phyloP scores from a whole-genome alignment of 2,113 vertebrate species.

The Sinocyclocheilus anshuiensis region DNA sequence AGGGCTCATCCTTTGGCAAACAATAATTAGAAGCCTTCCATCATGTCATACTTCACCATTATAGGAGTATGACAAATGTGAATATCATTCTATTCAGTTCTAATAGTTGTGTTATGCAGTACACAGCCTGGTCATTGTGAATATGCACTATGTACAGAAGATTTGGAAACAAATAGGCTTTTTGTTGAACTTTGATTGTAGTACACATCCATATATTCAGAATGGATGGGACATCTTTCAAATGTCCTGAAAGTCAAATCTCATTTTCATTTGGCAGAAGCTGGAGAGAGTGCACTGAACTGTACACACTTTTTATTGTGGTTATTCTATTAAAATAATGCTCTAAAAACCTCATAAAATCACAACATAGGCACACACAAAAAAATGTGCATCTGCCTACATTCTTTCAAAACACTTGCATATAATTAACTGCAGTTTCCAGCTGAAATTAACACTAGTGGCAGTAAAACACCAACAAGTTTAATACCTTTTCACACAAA shows the following conservation, averaged over 20 bases:
- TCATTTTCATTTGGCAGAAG: background rate
- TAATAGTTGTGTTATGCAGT: background rate
- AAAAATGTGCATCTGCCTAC: background rate
- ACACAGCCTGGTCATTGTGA: background rate
- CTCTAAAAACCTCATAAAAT: background rate
- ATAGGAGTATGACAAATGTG: background rate
- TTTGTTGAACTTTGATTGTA: conserved; percentile 1
- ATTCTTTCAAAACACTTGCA: background rate
- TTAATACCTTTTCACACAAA: background rate
- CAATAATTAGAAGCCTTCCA: background rate
- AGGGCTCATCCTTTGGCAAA: background rate
- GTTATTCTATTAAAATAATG: background rate
- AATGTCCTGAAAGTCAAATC: conserved; percentile 1
- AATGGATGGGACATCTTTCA: background rate
- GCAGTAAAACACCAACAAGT: background rate
- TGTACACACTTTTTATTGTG: background rate
- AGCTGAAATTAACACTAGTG: background rate
- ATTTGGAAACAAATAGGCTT: background rate
- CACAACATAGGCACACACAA: background rate
- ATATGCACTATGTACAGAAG: background rate
- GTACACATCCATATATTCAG: background rate
- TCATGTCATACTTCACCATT: background rate
- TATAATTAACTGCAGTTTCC: background rate
- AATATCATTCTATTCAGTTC: background rate
- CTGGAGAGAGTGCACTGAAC: background rate